These are phyloP conservation scores for Zalophus californianus DNA, from an alignment of 2,797 vertebrate species.

Conservation along the genomic window DNA sequence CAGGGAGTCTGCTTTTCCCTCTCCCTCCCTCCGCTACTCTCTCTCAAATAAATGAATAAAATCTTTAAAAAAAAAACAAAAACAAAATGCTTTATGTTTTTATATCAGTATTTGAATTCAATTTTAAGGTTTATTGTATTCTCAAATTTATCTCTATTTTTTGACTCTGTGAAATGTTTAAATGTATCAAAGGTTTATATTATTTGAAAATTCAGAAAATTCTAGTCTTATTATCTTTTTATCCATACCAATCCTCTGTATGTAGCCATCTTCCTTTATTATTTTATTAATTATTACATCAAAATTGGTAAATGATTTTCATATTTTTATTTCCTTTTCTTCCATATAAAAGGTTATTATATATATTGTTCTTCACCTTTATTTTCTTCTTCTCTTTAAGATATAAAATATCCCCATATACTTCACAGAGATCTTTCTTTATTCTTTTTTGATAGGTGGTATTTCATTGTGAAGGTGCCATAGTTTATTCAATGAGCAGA, in stretches of 20 bases:
- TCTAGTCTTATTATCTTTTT: not conserved
- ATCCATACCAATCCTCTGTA: not conserved
- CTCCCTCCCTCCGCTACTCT: not conserved
- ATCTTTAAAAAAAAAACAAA: not conserved
- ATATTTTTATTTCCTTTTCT: not conserved
- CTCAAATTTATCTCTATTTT: not conserved
- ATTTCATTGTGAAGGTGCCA: not conserved
- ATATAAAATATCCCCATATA: not conserved
- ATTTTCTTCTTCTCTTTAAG: not conserved
- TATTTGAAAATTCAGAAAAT: not conserved
- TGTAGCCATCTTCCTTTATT: not conserved
- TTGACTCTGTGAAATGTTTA: not conserved
- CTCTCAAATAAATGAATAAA: not conserved
- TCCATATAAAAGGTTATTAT: not conserved
- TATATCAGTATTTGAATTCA: not conserved
- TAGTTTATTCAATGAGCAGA: not conserved
- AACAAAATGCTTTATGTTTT: not conserved
- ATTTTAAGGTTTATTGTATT: not conserved
- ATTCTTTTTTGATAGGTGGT: not conserved
- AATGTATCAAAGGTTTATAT: not conserved
- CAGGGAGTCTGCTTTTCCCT: not conserved
- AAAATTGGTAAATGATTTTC: not conserved
- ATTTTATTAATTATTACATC: not conserved
- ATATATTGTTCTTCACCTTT: not conserved
- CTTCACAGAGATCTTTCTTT: not conserved